phyloP scores from a whole-genome alignment of 2,888 invertebrate genomes.

The Melolontha melolontha region DNA sequence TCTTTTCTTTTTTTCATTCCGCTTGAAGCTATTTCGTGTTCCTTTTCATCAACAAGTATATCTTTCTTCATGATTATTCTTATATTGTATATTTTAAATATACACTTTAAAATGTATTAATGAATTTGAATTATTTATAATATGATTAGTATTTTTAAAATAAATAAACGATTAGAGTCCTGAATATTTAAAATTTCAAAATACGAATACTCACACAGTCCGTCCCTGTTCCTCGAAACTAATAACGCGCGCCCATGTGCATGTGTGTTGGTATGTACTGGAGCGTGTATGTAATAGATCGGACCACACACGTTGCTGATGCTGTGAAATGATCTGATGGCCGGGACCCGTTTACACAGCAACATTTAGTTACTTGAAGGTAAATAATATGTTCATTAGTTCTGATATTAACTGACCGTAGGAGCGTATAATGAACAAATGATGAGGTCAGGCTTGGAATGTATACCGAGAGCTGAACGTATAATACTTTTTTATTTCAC shows the following conservation, averaged over 20 bases:
- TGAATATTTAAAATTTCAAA: too few species aligned
- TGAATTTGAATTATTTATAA: too few species aligned
- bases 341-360: slow-evolving; percentile 55
- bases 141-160: too few species aligned
- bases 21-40: too few species aligned
- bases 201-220: background rate
- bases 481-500: slow-evolving; percentile 18
- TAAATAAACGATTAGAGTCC: too few species aligned
- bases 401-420: slow-evolving; percentile 48
- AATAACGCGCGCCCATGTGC: slow-evolving; percentile 40
- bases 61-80: too few species aligned
- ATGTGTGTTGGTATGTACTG: slow-evolving; percentile 42
- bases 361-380: slow-evolving; percentile 51
- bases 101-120: too few species aligned
- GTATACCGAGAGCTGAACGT: slow-evolving; percentile 20
- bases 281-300: slow-evolving; percentile 50
- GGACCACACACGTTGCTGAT: slow-evolving; percentile 58
- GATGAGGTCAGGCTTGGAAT: slow-evolving; percentile 39
- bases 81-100: too few species aligned
- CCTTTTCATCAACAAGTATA: too few species aligned
- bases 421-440: slow-evolving; percentile 43
- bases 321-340: slow-evolving; percentile 59
- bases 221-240: slow-evolving; percentile 23
- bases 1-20: too few species aligned
- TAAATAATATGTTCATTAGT: slow-evolving; percentile 53